Evolutionary conservation across 2,797 vertebrate genomes (phyloP), one percentile per base, ranked within the genome.

Genomic region (Glyptemys insculpta): DNA sequence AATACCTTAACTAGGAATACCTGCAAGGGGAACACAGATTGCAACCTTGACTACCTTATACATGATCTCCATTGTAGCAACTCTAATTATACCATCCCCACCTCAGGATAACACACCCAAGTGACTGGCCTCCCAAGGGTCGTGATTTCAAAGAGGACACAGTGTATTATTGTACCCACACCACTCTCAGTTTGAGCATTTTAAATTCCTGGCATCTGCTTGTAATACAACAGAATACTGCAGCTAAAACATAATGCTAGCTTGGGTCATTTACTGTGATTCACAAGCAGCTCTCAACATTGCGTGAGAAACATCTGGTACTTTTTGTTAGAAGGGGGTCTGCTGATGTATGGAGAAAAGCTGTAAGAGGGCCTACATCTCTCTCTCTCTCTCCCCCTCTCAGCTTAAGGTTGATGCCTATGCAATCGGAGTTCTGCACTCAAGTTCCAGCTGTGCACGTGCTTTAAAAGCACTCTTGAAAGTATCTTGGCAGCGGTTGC

Each of bases 61-160:
- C 53, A 84, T 72, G 3, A 4, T 0, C 41, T 72, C 44, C 0
- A 0, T 37, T 44, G 9, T 72, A 21, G 37, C 6, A 72, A 72
- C 18, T 21, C 37, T 72, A 10, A 6, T 72, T 41, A 23, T 41
- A 72, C 59, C 59, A 62, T 31, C 59, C 29, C 31, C 6, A 11
- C 62, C 62, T 57, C 27, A 57, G 56, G 56, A 57, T 57, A 57
- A 57, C 12, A 29, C 56, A 57, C 56, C 52, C 0, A 0, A 79
- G 14, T 4, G 49, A 4, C 41, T 44, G 21, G 23, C 44, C 74
- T 29, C 74, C 14, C 5, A 27, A 44, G 4, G 15, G 47, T 31
- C 14, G 21, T 53, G 59, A 83, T 81, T 88, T 96, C 56, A 57
- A 52, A 85, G 57, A 44, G 16, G 94, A 53, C 44, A 86, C 52